Evolutionary conservation across 2,888 invertebrate genomes (phyloP).

Genomic region (Platynereis dumerilii): DNA sequence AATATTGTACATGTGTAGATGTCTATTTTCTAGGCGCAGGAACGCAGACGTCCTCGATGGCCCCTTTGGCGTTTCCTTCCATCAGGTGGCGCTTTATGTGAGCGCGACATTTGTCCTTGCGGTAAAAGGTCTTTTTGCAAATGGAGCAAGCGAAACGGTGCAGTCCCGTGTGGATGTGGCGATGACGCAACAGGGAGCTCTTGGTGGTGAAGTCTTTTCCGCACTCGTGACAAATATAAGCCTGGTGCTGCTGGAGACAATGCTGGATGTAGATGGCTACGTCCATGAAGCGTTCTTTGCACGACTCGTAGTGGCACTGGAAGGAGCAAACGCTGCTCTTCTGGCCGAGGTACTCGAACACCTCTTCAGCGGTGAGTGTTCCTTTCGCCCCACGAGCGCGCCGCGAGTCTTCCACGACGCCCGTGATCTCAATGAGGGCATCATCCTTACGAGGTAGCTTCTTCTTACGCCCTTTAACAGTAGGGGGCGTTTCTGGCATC

Average conservation of each 20-base stretch:
- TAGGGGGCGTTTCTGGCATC: no score
- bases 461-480: no score
- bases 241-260: neutral
- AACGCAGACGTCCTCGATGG: no score
- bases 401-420: no score
- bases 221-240: conserved; percentile 21
- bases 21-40: no score
- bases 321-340: neutral
- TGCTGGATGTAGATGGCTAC: neutral
- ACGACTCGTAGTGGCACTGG: neutral
- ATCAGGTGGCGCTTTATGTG: conserved; percentile 14
- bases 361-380: conserved; percentile 1
- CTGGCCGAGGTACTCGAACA: conserved; percentile 3
- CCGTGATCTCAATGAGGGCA: no score
- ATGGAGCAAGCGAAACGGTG: conserved; percentile 10
- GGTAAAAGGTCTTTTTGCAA: conserved; percentile 18
- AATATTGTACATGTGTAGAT: no score
- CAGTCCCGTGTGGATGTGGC: conserved; percentile 15
- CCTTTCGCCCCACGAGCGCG: no score
- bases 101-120: conserved; percentile 18
- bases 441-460: no score
- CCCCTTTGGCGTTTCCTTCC: no score
- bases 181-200: conserved; percentile 12
- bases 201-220: conserved; percentile 19
- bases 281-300: neutral